Conservation (phyloP, 2,888 invertebrate genomes). For the Gisinianus flammeolus region DNA sequence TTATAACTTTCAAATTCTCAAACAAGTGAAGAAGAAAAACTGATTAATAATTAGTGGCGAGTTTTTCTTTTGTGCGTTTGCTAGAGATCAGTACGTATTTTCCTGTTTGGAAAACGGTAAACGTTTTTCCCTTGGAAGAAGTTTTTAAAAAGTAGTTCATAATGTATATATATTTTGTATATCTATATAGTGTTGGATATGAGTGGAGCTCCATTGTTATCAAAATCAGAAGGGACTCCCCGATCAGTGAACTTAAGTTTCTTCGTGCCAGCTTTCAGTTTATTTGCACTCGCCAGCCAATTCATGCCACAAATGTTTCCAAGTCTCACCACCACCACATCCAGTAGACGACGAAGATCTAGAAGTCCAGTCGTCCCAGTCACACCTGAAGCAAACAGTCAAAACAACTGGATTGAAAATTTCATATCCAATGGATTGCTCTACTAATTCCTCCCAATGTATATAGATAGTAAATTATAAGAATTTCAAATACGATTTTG, state of each 20-base stretch:
- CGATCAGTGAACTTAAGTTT: constrained; percentile 52
- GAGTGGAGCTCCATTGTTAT: constrained; percentile 37
- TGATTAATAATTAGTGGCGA: not conserved
- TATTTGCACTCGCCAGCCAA: constrained; percentile 50
- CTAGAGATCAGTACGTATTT: not conserved
- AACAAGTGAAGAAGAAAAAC: not conserved
- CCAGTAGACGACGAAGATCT: not conserved
- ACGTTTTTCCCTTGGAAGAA: too few species aligned
- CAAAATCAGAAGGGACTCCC: constrained; percentile 25
- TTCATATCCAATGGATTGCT: constrained; percentile 31
- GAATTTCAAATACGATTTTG: too few species aligned
- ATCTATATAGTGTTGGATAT: constrained; percentile 43
- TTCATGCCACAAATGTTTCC: constrained; percentile 54
- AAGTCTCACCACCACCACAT: constrained; percentile 48
- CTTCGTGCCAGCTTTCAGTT: constrained; percentile 54
- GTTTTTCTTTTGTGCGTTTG: not conserved
- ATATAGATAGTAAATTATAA: too few species aligned
- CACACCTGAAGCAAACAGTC: not conserved
- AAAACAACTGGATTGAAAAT: constrained; percentile 40
- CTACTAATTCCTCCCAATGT: constrained; percentile 1
- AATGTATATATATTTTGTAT: too few species aligned
- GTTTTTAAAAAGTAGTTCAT: too few species aligned
- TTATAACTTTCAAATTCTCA: too few species aligned
- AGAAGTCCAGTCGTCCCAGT: not conserved
- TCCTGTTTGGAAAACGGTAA: not conserved